Conservation (phyloP, 1,140 invertebrate species). For the Aphaenogaster floridana region DNA sequence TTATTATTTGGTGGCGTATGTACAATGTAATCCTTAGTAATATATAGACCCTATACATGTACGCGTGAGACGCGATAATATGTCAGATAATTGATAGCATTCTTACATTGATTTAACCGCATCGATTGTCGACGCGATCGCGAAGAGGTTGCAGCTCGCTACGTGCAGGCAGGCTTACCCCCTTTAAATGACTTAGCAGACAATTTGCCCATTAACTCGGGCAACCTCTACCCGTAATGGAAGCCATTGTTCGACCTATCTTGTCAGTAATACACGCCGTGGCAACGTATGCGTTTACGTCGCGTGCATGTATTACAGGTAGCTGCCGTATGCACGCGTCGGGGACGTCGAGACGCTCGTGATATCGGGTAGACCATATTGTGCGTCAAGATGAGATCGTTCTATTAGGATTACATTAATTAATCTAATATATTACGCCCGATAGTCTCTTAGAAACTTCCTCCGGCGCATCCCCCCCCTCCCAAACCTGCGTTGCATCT, state of each 20-base stretch:
- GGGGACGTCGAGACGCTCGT: slow-evolving; percentile 78
- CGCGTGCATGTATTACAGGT: slow-evolving; percentile 72
- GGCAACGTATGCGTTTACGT: slow-evolving; percentile 59
- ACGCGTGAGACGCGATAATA: background rate
- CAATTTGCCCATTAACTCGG: slow-evolving; percentile 85
- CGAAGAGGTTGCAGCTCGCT: slow-evolving; percentile 69
- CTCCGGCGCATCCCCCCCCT: background rate
- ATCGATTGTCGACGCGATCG: slow-evolving; percentile 77
- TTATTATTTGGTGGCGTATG: background rate
- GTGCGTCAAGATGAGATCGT: slow-evolving; percentile 84
- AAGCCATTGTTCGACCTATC: slow-evolving; percentile 85
- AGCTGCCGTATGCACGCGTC: slow-evolving; percentile 74
- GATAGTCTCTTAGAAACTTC: slow-evolving; percentile 70
- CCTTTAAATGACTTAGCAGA: slow-evolving; percentile 84
- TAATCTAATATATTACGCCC: slow-evolving; percentile 81
- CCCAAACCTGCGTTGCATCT: background rate
- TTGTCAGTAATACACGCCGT: slow-evolving; percentile 82
- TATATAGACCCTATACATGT: background rate
- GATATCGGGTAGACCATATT: slow-evolving; percentile 82
- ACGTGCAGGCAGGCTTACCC: slow-evolving; percentile 77
- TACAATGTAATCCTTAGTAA: background rate
- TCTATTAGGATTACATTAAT: slow-evolving; percentile 85
- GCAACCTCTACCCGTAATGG: slow-evolving; percentile 84
- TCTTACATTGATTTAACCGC: slow-evolving; percentile 72
- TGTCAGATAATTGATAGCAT: slow-evolving; percentile 20